Percentiles rank a stretch among this genome's conserved stretches.
These are phyloP conservation scores for Protaetia brevitarsis DNA, from an alignment of 1,140 invertebrate species.

Conservation along the genomic window DNA sequence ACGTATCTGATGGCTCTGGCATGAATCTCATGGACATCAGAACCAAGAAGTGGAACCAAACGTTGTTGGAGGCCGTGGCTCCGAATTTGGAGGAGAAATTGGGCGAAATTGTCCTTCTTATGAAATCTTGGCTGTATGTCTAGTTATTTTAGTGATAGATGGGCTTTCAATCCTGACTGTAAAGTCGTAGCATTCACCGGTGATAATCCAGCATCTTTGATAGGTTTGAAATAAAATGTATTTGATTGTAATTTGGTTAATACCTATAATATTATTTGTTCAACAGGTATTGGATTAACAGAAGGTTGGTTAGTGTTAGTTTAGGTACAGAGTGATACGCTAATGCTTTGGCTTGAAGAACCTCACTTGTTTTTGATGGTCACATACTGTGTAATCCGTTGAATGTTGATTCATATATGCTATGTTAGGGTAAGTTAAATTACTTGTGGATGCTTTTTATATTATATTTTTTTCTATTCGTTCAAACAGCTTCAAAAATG, in stretches of 20 bases:
- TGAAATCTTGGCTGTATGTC: slow-evolving; percentile 70
- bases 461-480: neutral
- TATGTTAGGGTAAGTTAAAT: slow-evolving; percentile 71
- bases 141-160: slow-evolving; percentile 78
- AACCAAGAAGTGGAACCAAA: slow-evolving; percentile 72
- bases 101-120: slow-evolving; percentile 70
- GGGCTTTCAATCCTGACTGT: slow-evolving; percentile 78
- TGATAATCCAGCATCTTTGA: slow-evolving; percentile 86
- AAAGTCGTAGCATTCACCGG: slow-evolving; percentile 87
- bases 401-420: slow-evolving; percentile 75
- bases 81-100: slow-evolving; percentile 67
- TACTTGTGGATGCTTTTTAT: neutral
- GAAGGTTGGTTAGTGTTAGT: slow-evolving; percentile 82
- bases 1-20: slow-evolving; percentile 89
- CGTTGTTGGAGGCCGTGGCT: slow-evolving; percentile 72
- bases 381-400: slow-evolving; percentile 87
- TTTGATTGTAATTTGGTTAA: neutral
- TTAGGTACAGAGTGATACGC: slow-evolving; percentile 91
- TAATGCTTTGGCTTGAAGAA: slow-evolving; percentile 75
- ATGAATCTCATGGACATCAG: slow-evolving; percentile 94
- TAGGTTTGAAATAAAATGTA: slow-evolving; percentile 53
- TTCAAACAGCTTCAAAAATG: slow-evolving; percentile 85
- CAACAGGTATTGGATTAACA: slow-evolving; percentile 79
- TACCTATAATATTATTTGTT: no score
- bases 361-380: slow-evolving; percentile 68